A percentile compares a stretch with the other conserved stretches of the same genome.
These are phyloP conservation scores for Thunnus maccoyii DNA, from an alignment of 2,113 vertebrate species.

Conservation along the genomic window DNA sequence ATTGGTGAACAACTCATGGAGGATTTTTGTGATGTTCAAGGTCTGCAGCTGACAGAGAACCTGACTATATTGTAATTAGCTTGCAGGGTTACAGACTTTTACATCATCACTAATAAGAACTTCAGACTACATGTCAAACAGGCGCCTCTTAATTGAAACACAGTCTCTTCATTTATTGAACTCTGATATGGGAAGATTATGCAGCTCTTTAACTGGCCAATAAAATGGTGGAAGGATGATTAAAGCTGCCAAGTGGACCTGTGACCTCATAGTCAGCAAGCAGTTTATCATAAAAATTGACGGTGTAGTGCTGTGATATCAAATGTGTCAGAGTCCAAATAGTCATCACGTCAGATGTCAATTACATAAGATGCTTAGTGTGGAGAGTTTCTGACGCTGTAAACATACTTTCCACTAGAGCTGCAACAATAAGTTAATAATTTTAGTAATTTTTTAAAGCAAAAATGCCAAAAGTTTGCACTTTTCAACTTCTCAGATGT, in stretches of 20 bases:
- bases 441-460: no score
- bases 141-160: slow-evolving; percentile 32
- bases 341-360: neutral
- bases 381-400: neutral
- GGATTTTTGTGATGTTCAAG: slow-evolving; percentile 32
- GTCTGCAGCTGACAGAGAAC: neutral
- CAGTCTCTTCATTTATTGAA: neutral
- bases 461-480: no score
- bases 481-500: no score
- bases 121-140: neutral
- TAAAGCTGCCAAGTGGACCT: slow-evolving; percentile 20
- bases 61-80: neutral
- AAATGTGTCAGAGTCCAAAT: neutral
- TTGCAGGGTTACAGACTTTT: neutral
- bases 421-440: no score
- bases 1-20: neutral
- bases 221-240: slow-evolving; percentile 19
- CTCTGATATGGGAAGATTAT: slow-evolving; percentile 1
- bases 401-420: neutral
- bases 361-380: neutral
- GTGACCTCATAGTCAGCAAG: neutral
- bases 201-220: slow-evolving; percentile 2
- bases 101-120: slow-evolving; percentile 1
- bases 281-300: neutral
- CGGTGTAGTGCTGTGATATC: neutral